phyloP scores from a whole-genome alignment of 2,797 vertebrate genomes.

The Platalea minor region DNA sequence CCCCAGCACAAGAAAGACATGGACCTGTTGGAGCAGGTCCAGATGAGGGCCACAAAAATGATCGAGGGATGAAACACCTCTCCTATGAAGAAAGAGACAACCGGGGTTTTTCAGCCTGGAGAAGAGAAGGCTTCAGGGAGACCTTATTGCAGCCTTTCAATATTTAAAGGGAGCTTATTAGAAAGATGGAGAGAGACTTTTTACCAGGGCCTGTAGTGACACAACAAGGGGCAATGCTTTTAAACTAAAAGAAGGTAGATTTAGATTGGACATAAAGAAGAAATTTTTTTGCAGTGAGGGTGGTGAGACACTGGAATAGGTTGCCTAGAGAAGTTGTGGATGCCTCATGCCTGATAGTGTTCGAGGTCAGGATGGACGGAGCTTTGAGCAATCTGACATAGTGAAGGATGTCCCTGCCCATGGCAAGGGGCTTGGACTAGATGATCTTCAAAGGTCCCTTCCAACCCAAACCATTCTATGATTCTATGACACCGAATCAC shows the following conservation, averaged over 20 bases:
- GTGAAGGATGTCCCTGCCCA: not conserved
- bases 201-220: not conserved
- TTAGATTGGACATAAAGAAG: not conserved
- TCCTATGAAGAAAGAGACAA: not conserved
- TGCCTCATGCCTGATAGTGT: rapidly evolving
- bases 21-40: rapidly evolving
- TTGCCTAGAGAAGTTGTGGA: not conserved
- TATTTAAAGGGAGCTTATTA: not conserved
- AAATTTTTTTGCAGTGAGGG: not conserved
- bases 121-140: not conserved
- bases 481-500: not conserved
- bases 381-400: not conserved
- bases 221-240: not conserved
- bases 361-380: not conserved
- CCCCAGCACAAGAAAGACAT: rapidly evolving
- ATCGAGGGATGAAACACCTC: not conserved
- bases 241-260: not conserved
- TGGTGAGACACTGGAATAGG: not conserved
- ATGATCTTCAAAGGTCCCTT: not conserved
- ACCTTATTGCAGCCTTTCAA: not conserved
- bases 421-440: not conserved
- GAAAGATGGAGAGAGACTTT: not conserved
- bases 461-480: not conserved
- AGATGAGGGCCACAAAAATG: not conserved
- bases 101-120: not conserved